Conservation (phyloP, 2,797 vertebrate genomes). For the Coracias cyanogaster region DNA sequence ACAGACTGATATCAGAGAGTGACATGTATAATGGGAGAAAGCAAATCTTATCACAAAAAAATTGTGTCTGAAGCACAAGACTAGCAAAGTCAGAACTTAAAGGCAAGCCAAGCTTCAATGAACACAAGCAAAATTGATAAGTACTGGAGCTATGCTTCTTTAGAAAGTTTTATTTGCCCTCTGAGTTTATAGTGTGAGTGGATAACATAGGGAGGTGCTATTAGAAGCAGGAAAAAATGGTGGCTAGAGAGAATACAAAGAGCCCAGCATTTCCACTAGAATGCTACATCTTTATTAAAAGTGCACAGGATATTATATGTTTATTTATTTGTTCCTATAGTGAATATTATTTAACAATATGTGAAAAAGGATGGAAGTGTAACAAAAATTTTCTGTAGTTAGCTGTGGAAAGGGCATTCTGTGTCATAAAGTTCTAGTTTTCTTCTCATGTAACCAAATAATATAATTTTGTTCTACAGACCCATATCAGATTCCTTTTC, state of each 20-base stretch:
- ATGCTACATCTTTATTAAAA: neutral
- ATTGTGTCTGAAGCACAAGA: neutral
- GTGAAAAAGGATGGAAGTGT: neutral
- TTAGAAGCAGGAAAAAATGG: neutral
- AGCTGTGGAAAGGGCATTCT: neutral
- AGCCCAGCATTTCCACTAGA: neutral
- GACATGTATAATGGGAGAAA: neutral
- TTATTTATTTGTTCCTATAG: neutral
- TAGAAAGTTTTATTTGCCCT: neutral
- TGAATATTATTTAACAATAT: neutral
- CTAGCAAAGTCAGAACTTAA: neutral
- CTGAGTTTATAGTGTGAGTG: neutral
- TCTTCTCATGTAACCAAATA: neutral
- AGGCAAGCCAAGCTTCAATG: neutral
- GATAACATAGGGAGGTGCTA: neutral
- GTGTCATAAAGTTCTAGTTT: neutral
- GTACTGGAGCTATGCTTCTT: fast-evolving
- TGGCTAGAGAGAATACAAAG: neutral
- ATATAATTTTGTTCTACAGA: neutral
- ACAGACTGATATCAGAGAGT: neutral
- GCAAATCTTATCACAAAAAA: neutral
- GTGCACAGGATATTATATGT: neutral
- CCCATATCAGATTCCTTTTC: neutral
- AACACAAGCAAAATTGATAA: neutral
- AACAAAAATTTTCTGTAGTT: neutral